Evolutionary conservation across 2,888 invertebrate species (phyloP), one percentile per base, ranked within the genome.

Genomic region (Leptopterna dolabrata): DNA sequence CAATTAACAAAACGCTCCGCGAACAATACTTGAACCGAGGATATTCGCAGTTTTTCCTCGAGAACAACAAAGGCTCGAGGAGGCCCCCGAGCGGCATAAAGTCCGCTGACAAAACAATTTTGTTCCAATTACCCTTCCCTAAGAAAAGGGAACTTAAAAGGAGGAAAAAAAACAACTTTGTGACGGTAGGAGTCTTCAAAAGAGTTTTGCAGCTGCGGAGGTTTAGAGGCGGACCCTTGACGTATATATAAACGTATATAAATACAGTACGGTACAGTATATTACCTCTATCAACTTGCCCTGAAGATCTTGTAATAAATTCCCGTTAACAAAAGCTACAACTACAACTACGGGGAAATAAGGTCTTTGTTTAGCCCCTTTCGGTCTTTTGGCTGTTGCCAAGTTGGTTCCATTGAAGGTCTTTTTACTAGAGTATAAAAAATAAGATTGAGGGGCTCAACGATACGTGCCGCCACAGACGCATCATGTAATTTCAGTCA

Each of bases 71-170:
- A 63, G 24, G 36, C 36, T 36, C 36, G 36, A 63, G 27, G 41
- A n/a, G 16, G 36, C 73, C 36, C 73, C 73, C 36, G 73, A n/a
- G 73, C 6, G 36, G 71, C 41, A 78, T 45, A 78, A 78, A 78
- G 78, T 24, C 41, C 78, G 43, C n/a, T 78, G 45, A 45, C 45
- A 78, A 78, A 78, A 78, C 78, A 78, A 78, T 78, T 78, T 78
- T 45, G 78, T 78, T 78, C 45, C 78, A 78, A 78, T 78, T 78
- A 45, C 63, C 11, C 63, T 63, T 63, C 41, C 45, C 11, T n/a
- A 24, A 45, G 45, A 19, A 13, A 14, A 24, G 45, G 24, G 45
- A 45, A 76, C 30, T 36, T 36, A 6, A 24, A 78, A 78, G 24
- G 11, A 55, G 36, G 11, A 55, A 73, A 73, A 4, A 45, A 24